Evolutionary conservation across 2,888 invertebrate genomes (phyloP), one percentile per base, ranked within the genome.

Genomic region (Bombylius major): DNA sequence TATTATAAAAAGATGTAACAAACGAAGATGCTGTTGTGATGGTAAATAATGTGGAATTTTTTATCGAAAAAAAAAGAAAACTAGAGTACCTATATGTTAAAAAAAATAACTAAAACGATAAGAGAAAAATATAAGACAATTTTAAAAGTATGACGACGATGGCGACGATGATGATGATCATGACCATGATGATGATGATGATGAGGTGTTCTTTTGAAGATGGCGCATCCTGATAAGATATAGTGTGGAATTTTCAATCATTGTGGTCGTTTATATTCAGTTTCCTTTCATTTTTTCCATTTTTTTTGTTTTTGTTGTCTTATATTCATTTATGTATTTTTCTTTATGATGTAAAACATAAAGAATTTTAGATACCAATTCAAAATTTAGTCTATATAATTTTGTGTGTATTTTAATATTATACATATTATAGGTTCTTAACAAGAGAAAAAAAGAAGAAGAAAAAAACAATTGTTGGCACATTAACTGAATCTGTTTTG

Each of bases 221-320:
- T 58, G 55, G 58, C 55, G 55, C 52, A 55, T 53, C 50, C 53
- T 36, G 55, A 58, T 58, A 58, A 47, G 47, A 42, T 39, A 53
- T 12, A 51, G 55, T 49, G 51, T 48, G 58, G 56, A 56, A 56
- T 58, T 56, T 50, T 58, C 49, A 52, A 55, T 55, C 47, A 46
- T 34, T 55, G 36, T 31, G 32, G 47, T 50, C 50, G 47, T 50
- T 55, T 50, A 50, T 36, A 46, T 49, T 33, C 7, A 32, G 32
- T 23, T 49, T 49, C 34, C 32, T 14, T 39, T 8, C n/a, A 36
- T n/a, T 5, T n/a, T 50, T 53, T 53, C 33, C 47, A 36, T 53
- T 50, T 50, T 50, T 48, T 1, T 36, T 36, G 8, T 36, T 7
- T 1, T 36, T 36, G 34, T 36, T 36, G 8, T 36, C 34, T 36